A percentile compares a stretch with the other conserved stretches of the same genome.
phyloP scores from a whole-genome alignment of 2,113 vertebrate genomes.

The Paedocypris sp. region DNA sequence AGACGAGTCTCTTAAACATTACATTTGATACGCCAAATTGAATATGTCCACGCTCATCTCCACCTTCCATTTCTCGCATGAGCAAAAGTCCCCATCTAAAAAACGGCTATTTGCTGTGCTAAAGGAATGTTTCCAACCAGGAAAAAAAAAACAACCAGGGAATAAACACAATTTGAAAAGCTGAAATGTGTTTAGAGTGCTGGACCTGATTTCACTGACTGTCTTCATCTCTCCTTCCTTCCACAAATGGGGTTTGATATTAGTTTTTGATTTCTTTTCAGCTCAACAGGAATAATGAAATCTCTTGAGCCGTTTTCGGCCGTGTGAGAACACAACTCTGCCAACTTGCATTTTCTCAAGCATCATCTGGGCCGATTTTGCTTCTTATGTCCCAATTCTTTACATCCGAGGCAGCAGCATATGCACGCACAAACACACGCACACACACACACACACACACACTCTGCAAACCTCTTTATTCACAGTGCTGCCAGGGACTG shows the following conservation, averaged over 20 bases:
- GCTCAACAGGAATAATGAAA: slow-evolving; percentile 6
- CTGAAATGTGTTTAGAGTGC: background rate
- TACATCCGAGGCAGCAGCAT: slow-evolving; percentile 6
- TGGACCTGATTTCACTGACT: background rate
- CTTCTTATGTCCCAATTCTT: background rate
- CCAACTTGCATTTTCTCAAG: slow-evolving; percentile 19
- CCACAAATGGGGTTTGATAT: background rate
- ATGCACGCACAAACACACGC: no score
- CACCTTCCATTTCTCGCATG: no score
- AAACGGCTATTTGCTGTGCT: no score
- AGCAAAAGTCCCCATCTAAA: no score
- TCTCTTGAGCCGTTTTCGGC: background rate
- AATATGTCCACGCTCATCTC: no score
- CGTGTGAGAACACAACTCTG: background rate
- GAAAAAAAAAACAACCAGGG: background rate
- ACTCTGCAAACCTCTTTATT: background rate
- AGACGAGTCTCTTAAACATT: no score
- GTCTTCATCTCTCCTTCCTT: background rate
- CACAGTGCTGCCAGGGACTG: no score
- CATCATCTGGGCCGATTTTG: background rate
- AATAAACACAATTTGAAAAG: background rate
- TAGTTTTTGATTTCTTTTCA: background rate
- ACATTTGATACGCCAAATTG: no score
- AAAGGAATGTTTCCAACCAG: background rate
- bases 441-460: no score